A percentile compares a stretch with the other conserved stretches of the same genome.
phyloP scores from a whole-genome alignment of 2,113 vertebrate genomes.

The Coracopsis vasa region DNA sequence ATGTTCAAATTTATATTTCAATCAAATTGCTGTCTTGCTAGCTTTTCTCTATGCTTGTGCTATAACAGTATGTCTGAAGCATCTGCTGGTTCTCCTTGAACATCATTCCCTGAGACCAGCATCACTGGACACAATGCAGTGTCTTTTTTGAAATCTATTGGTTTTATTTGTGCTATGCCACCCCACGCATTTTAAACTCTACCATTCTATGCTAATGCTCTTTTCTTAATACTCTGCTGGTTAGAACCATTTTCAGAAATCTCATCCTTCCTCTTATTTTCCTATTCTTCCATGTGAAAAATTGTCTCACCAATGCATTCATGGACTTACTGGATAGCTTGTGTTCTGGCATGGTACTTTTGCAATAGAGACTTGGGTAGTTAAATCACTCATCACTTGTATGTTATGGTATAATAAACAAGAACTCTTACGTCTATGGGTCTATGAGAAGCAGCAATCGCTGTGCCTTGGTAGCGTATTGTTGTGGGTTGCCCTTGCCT shows the following conservation, averaged over 20 bases:
- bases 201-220: not conserved
- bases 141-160: not conserved
- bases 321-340: not conserved
- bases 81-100: not conserved
- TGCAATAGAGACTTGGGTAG: not conserved
- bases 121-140: not conserved
- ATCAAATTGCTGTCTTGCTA: not conserved
- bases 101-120: not conserved
- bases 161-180: not conserved
- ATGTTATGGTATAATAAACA: not conserved
- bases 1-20: not conserved
- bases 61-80: not conserved
- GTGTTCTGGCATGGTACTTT: not conserved
- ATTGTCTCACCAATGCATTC: not conserved
- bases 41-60: not conserved
- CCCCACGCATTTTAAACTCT: not conserved
- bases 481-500: not conserved
- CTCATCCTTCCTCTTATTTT: not conserved
- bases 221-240: not conserved
- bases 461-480: not conserved
- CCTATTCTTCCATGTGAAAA: not conserved
- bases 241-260: not conserved
- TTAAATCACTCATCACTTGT: not conserved
- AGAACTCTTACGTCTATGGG: not conserved
- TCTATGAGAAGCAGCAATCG: not conserved